phyloP scores from a whole-genome alignment of 2,113 vertebrate species.

The Lepisosteus oculatus region DNA sequence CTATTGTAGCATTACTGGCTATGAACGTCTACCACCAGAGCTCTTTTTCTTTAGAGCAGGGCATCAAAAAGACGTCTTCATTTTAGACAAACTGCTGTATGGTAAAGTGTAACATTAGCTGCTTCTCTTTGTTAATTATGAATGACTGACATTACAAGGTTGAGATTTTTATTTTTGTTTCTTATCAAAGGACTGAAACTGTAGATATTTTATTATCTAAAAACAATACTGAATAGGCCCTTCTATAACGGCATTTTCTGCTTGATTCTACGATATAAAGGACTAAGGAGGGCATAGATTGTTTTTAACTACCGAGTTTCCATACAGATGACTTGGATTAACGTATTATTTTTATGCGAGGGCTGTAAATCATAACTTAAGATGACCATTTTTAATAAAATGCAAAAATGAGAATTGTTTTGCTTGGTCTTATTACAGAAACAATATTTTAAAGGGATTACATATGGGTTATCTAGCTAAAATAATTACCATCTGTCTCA shows the following conservation, averaged over 20 bases:
- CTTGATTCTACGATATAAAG: not conserved
- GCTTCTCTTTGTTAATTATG: too few species aligned
- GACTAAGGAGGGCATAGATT: not conserved
- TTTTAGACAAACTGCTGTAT: too few species aligned
- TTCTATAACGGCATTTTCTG: not conserved
- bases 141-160: too few species aligned
- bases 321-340: not conserved
- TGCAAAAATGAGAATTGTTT: not conserved
- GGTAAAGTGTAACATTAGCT: too few species aligned
- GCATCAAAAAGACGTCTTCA: too few species aligned
- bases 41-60: too few species aligned
- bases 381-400: not conserved
- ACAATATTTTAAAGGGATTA: too few species aligned
- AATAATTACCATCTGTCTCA: not conserved
- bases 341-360: not conserved
- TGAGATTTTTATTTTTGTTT: too few species aligned
- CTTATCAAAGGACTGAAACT: too few species aligned
- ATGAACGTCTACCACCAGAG: constrained; percentile 18
- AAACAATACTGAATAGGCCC: too few species aligned
- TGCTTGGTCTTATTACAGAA: not conserved
- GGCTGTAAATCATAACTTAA: not conserved
- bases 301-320: not conserved
- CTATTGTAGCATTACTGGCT: constrained; percentile 11
- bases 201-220: too few species aligned
- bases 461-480: too few species aligned